These are phyloP conservation scores for Peromyscus melanophrys DNA, from an alignment of 2,797 vertebrate genomes.

Conservation along the genomic window DNA sequence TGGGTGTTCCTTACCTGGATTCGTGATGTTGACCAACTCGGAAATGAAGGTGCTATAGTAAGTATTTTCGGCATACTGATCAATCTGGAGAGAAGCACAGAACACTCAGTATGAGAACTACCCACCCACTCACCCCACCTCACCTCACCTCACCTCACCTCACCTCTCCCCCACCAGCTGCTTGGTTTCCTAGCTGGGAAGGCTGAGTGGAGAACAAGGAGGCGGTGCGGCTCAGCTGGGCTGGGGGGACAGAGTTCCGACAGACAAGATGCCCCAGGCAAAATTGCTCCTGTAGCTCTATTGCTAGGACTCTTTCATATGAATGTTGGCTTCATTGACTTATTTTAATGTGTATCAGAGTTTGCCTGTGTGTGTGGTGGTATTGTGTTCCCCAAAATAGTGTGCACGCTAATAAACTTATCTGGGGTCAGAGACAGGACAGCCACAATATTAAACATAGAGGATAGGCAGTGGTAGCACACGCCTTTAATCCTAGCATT, in stretches of 20 bases:
- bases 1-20: conserved; percentile 90
- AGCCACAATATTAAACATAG: too few species aligned
- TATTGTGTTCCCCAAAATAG: too few species aligned
- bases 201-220: not conserved
- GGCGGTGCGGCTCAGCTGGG: too few species aligned
- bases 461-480: too few species aligned
- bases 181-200: not conserved
- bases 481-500: too few species aligned
- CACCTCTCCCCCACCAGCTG: rapidly evolving
- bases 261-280: not conserved
- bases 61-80: conserved; percentile 93
- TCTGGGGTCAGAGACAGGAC: too few species aligned
- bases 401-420: too few species aligned
- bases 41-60: conserved; percentile 95
- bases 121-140: rapidly evolving
- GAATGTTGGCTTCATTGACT: not conserved
- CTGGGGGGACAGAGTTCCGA: not conserved
- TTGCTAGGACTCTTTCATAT: not conserved
- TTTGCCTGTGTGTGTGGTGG: not conserved
- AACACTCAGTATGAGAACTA: rapidly evolving
- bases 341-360: not conserved
- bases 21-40: conserved; percentile 92
- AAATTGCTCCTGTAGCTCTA: not conserved
- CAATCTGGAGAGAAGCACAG: conserved; percentile 89
- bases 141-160: rapidly evolving